Percentiles rank a stretch among this genome's conserved stretches.
Evolutionary conservation across 1,140 invertebrate species (phyloP).

Genomic region (Eumaeus atala): DNA sequence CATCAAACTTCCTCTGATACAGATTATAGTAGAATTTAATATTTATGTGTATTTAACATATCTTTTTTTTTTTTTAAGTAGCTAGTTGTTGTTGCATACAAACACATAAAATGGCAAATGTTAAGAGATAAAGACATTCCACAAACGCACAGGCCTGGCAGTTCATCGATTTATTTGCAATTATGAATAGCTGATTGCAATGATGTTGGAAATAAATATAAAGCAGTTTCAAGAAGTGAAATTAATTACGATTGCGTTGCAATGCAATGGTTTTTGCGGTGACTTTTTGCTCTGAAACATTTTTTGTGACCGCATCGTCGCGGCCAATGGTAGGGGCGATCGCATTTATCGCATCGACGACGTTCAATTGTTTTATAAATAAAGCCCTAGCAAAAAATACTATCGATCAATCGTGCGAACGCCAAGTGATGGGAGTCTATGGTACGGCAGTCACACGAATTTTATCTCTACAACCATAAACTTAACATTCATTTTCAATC

Average conservation of each 20-base stretch:
- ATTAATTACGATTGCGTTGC: slow-evolving; percentile 30
- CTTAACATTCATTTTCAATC: slow-evolving; percentile 43
- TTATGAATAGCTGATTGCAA: slow-evolving; percentile 25
- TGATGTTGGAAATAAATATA: slow-evolving; percentile 26
- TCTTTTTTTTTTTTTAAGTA: too few relatives aligned
- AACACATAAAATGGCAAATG: slow-evolving; percentile 1
- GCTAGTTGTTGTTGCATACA: neutral
- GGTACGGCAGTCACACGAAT: slow-evolving; percentile 31
- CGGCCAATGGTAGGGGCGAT: slow-evolving; percentile 56
- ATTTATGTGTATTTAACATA: slow-evolving; percentile 7
- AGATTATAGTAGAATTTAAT: neutral
- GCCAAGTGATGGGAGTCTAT: slow-evolving; percentile 55
- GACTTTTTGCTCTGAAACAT: slow-evolving; percentile 31
- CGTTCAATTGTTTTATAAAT: slow-evolving; percentile 73
- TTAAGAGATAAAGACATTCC: slow-evolving; percentile 18
- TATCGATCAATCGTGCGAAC: slow-evolving; percentile 74
- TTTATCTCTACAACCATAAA: slow-evolving; percentile 29
- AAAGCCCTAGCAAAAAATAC: slow-evolving; percentile 69
- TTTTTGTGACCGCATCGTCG: slow-evolving; percentile 37
- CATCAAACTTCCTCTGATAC: neutral
- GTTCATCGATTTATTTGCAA: slow-evolving; percentile 27
- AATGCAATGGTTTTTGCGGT: slow-evolving; percentile 27
- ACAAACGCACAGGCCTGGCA: slow-evolving; percentile 17
- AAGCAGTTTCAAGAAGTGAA: slow-evolving; percentile 35
- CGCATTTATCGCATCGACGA: slow-evolving; percentile 59